A percentile compares a stretch with the other conserved stretches of the same genome.
These are phyloP conservation scores for Orestias chungarensis DNA, from an alignment of 2,797 vertebrate genomes.

Conservation along the genomic window DNA sequence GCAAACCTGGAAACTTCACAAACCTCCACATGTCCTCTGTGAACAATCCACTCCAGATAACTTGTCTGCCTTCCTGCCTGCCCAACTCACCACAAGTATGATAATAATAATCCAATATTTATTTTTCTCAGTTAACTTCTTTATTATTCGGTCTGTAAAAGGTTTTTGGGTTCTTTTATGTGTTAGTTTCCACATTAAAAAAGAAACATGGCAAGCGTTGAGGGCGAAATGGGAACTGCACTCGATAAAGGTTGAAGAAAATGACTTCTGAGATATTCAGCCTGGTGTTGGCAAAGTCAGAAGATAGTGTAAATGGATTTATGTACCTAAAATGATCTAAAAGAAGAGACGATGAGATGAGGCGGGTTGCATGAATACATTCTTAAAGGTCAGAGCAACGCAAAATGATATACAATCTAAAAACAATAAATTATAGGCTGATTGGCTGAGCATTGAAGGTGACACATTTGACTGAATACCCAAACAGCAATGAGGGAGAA, in stretches of 20 bases:
- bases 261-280: neutral
- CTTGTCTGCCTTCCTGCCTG: neutral
- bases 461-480: neutral
- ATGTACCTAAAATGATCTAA: neutral
- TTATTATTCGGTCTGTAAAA: neutral
- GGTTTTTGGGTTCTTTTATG: neutral
- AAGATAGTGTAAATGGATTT: neutral
- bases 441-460: neutral
- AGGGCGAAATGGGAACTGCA: neutral
- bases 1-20: no score
- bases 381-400: neutral
- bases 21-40: neutral
- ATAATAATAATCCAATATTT: neutral
- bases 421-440: slow-evolving; percentile 2
- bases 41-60: slow-evolving; percentile 2
- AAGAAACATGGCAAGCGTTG: neutral
- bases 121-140: neutral
- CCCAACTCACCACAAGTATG: neutral
- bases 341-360: neutral
- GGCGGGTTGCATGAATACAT: neutral
- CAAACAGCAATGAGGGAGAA: neutral
- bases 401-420: neutral
- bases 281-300: neutral
- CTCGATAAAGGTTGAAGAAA: neutral
- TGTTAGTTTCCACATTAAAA: neutral